phyloP scores from a whole-genome alignment of 1,140 invertebrate species.

The Ceratina australensis region DNA sequence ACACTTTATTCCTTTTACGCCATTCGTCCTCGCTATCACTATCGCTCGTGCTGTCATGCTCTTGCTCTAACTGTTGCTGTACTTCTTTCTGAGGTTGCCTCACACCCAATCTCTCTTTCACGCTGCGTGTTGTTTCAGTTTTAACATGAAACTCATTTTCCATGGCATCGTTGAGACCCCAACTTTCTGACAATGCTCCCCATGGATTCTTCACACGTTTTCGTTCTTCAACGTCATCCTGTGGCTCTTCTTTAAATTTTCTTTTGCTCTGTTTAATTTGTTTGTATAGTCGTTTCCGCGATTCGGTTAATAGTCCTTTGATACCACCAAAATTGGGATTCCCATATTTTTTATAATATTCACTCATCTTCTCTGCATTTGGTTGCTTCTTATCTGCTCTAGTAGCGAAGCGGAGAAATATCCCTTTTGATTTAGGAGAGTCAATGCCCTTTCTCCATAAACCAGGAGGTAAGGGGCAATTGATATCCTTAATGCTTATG shows the following conservation, averaged over 20 bases:
- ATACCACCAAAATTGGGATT: slow-evolving; percentile 84
- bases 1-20: slow-evolving; percentile 83
- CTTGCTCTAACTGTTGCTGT: neutral
- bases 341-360: slow-evolving; percentile 84
- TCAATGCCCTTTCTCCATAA: slow-evolving; percentile 87
- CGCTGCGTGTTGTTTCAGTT: slow-evolving; percentile 50
- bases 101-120: slow-evolving; percentile 75
- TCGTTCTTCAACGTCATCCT: slow-evolving; percentile 73
- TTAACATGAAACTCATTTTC: slow-evolving; percentile 78
- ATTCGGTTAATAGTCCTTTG: slow-evolving; percentile 80
- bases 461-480: slow-evolving; percentile 83
- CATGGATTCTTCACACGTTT: slow-evolving; percentile 84
- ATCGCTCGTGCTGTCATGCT: slow-evolving; percentile 59
- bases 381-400: slow-evolving; percentile 83
- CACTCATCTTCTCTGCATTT: slow-evolving; percentile 82
- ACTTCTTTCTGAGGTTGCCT: slow-evolving; percentile 54
- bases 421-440: slow-evolving; percentile 82
- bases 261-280: slow-evolving; percentile 62
- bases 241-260: slow-evolving; percentile 68
- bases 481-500: slow-evolving; percentile 78
- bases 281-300: slow-evolving; percentile 77
- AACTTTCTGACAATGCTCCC: slow-evolving; percentile 85
- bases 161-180: slow-evolving; percentile 83
- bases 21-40: slow-evolving; percentile 80
- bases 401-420: slow-evolving; percentile 88